These are phyloP conservation scores for Schizotus pectinicornis DNA, from an alignment of 2,888 invertebrate genomes.

Conservation along the genomic window DNA sequence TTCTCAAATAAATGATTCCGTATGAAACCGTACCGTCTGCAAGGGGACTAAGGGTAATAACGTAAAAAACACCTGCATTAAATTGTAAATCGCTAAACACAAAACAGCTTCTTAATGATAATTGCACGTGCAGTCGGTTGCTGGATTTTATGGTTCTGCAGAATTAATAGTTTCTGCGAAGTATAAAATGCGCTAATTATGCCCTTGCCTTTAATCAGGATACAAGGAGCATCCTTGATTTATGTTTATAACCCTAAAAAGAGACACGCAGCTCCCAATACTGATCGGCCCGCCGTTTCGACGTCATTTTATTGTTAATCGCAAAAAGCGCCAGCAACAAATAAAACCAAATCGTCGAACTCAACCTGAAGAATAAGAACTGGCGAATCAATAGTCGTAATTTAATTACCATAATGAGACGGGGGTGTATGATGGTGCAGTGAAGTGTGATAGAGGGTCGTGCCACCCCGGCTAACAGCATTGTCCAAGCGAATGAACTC, in stretches of 20 bases:
- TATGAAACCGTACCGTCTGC: no score
- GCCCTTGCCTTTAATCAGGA: conserved; percentile 23
- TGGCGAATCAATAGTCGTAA: conserved; percentile 45
- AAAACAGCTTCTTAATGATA: conserved; percentile 26
- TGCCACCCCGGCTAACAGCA: conserved; percentile 50
- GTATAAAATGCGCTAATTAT: conserved; percentile 28
- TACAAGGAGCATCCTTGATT: conserved; percentile 21
- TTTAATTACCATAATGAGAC: conserved; percentile 53
- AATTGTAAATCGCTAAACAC: conserved; percentile 22
- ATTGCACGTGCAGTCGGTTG: conserved; percentile 25
- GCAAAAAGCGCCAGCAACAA: neutral
- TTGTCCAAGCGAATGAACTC: conserved; percentile 56
- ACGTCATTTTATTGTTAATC: neutral
- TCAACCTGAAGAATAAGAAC: neutral
- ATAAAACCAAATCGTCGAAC: no score
- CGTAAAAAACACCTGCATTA: conserved; percentile 17
- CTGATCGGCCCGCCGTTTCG: neutral
- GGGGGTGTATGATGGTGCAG: conserved; percentile 43
- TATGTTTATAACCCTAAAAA: conserved; percentile 18
- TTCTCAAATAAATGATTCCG: no score
- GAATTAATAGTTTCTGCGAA: conserved; percentile 28
- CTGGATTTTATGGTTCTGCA: conserved; percentile 25
- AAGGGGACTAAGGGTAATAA: neutral
- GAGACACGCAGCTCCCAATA: neutral
- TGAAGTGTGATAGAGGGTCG: conserved; percentile 50